A percentile compares a stretch with the other conserved stretches of the same genome.
These are phyloP conservation scores for Lasioglossum baleicum DNA, from an alignment of 1,140 invertebrate species.

Conservation along the genomic window DNA sequence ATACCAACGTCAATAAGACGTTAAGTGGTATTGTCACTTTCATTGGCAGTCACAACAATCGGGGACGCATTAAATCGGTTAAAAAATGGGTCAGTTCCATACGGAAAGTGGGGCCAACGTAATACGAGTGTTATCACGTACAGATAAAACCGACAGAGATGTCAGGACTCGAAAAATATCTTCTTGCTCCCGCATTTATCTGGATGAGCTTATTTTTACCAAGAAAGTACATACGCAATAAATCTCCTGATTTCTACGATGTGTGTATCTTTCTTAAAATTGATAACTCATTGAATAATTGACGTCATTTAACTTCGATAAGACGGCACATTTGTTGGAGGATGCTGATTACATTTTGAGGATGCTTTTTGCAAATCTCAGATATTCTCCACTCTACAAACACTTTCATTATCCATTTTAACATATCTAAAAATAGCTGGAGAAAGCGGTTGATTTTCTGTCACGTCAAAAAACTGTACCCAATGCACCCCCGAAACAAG, in stretches of 20 bases:
- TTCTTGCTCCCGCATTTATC: slow-evolving; percentile 19
- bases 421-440: background rate
- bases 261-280: background rate
- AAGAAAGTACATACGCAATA: background rate
- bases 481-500: background rate
- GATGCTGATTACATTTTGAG: too few species aligned
- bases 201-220: background rate
- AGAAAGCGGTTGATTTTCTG: background rate
- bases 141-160: slow-evolving; percentile 25
- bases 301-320: background rate
- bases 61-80: background rate
- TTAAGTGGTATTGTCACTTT: slow-evolving; percentile 15
- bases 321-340: background rate
- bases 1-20: background rate
- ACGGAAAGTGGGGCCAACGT: background rate
- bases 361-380: too few species aligned
- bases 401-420: background rate
- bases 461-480: too few species aligned
- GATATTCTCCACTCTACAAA: too few species aligned
- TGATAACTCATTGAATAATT: background rate
- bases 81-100: slow-evolving; percentile 29
- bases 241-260: background rate
- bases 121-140: slow-evolving; percentile 34
- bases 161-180: background rate
- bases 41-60: background rate